phyloP scores from a whole-genome alignment of 2,888 invertebrate genomes.

The Agonopterix alstromeriana region DNA sequence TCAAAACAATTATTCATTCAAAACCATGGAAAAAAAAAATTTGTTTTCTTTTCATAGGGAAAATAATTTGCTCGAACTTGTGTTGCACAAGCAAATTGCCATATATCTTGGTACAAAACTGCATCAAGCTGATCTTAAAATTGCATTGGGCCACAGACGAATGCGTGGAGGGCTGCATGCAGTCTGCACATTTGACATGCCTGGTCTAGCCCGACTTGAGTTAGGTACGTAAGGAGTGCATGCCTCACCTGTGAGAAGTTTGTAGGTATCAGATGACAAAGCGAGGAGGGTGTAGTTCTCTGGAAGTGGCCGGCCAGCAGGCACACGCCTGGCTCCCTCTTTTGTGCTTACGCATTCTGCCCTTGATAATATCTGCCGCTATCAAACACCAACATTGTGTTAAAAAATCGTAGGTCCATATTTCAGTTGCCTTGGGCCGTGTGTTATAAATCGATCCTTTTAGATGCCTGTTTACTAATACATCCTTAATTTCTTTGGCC shows the following conservation, averaged over 20 bases:
- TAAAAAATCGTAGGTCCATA: conserved; percentile 72
- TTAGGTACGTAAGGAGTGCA: too few species aligned
- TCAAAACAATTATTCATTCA: too few species aligned
- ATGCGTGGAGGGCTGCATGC: too few species aligned
- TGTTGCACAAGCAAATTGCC: too few species aligned
- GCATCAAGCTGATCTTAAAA: too few species aligned
- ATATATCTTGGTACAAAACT: too few species aligned
- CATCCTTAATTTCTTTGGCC: conserved; percentile 73
- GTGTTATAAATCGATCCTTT: conserved; percentile 67
- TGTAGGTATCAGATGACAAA: conserved; percentile 60
- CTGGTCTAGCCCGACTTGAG: too few species aligned
- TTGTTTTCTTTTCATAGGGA: too few species aligned
- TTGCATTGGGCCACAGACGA: too few species aligned
- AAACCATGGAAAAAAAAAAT: too few species aligned
- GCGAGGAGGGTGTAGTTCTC: conserved; percentile 51
- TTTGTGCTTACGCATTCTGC: conserved; percentile 75
- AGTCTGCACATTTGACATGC: too few species aligned
- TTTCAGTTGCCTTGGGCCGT: conserved; percentile 71
- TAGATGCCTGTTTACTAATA: conserved; percentile 55
- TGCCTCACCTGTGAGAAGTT: conserved; percentile 40
- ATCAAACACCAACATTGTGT: conserved; percentile 60
- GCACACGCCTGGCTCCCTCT: conserved; percentile 66
- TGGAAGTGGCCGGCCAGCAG: conserved; percentile 63
- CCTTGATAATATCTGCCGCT: conserved; percentile 57
- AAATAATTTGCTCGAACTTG: too few species aligned